Evolutionary conservation across 2,888 invertebrate genomes (phyloP).

Genomic region (Patella pellucida): DNA sequence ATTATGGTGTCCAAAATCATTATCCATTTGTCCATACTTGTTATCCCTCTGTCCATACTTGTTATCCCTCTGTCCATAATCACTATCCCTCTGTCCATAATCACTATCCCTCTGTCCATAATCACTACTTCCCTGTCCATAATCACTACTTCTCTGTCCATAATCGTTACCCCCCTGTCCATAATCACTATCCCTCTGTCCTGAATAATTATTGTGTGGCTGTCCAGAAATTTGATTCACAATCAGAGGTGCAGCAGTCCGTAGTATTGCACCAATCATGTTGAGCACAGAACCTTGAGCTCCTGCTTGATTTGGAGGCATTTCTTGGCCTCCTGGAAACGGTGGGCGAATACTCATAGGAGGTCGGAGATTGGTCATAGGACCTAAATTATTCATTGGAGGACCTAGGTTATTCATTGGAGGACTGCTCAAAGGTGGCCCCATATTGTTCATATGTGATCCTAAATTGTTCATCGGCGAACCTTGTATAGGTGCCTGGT

Average conservation of each 20-base stretch:
- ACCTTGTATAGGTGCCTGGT: slow-evolving; percentile 27
- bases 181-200: no score
- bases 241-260: slow-evolving; percentile 20
- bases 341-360: not conserved
- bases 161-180: no score
- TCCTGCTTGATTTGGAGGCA: slow-evolving; percentile 18
- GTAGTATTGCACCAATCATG: slow-evolving; percentile 34
- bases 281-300: slow-evolving; percentile 36
- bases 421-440: slow-evolving; percentile 29
- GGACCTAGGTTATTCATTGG: slow-evolving; percentile 21
- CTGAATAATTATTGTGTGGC: not conserved
- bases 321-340: slow-evolving; percentile 3
- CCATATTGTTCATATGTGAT: slow-evolving; percentile 27
- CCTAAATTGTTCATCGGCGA: slow-evolving; percentile 35
- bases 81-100: no score
- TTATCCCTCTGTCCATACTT: no score
- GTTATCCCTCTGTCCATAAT: no score
- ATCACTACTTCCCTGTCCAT: no score
- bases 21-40: no score
- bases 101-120: no score
- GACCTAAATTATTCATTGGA: slow-evolving; percentile 20
- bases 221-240: not conserved
- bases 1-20: no score
- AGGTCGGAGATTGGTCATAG: not conserved
- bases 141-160: no score